These are phyloP conservation scores for Pycnomerus fuliginosus DNA, from an alignment of 2,888 invertebrate species.

Conservation along the genomic window DNA sequence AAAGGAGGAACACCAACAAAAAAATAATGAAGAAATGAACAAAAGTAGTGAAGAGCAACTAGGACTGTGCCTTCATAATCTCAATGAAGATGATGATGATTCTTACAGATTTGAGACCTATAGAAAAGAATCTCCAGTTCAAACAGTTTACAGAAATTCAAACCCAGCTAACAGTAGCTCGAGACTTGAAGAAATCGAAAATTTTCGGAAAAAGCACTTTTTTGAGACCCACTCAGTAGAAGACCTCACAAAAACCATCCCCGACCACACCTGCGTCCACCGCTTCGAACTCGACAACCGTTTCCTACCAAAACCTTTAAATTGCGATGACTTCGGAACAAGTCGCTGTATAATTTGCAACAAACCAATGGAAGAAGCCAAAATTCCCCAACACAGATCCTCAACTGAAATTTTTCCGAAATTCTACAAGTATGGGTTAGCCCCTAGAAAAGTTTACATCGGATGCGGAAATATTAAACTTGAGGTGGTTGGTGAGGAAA, in stretches of 20 bases:
- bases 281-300: slow-evolving; percentile 60
- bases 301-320: slow-evolving; percentile 58
- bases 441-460: slow-evolving; percentile 13
- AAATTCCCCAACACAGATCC: background rate
- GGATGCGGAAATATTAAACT: slow-evolving; percentile 5
- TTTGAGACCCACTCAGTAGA: slow-evolving; percentile 53
- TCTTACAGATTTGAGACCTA: too few relatives aligned
- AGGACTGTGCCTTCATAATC: too few relatives aligned
- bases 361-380: slow-evolving; percentile 46
- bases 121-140: too few relatives aligned
- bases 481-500: slow-evolving; percentile 5
- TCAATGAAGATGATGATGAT: too few relatives aligned
- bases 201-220: slow-evolving; percentile 60
- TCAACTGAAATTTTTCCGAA: slow-evolving; percentile 4
- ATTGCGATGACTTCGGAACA: slow-evolving; percentile 52
- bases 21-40: too few relatives aligned
- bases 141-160: too few relatives aligned
- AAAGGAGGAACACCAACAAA: too few relatives aligned
- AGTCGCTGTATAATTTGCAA: slow-evolving; percentile 58
- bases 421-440: slow-evolving; percentile 15
- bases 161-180: too few relatives aligned
- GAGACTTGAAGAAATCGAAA: slow-evolving; percentile 40
- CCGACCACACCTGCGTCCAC: slow-evolving; percentile 57
- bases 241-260: slow-evolving; percentile 32
- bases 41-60: too few relatives aligned